These are phyloP conservation scores for Callorhinus ursinus DNA, from an alignment of 2,113 vertebrate species.

Conservation along the genomic window DNA sequence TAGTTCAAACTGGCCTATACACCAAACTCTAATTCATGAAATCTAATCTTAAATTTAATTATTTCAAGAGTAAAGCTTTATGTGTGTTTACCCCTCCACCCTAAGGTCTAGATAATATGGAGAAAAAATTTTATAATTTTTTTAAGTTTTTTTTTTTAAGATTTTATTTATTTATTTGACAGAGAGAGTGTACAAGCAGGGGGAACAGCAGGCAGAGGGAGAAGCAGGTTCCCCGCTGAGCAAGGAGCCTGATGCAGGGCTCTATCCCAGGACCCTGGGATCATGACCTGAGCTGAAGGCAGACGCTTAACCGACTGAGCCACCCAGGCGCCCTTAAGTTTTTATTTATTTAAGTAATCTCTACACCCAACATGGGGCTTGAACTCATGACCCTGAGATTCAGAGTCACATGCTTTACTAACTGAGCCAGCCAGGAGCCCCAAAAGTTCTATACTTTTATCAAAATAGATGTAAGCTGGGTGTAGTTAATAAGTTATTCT, in stretches of 20 bases:
- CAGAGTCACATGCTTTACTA: neutral
- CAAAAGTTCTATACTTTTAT: neutral
- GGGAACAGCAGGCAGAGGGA: no score
- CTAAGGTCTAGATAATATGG: neutral
- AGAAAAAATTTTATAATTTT: neutral
- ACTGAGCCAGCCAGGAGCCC: neutral
- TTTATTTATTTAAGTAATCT: neutral
- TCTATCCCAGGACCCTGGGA: no score
- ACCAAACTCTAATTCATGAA: neutral
- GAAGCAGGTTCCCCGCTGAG: no score
- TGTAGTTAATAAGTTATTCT: conserved; percentile 13
- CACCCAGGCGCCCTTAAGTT: neutral
- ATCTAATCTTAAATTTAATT: neutral
- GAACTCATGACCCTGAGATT: neutral
- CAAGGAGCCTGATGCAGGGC: no score
- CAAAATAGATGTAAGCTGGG: neutral
- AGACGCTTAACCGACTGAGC: no score
- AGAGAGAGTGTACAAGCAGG: no score
- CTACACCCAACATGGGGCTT: neutral
- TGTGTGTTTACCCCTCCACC: neutral
- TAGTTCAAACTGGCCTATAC: neutral
- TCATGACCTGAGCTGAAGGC: no score
- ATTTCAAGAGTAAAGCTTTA: neutral
- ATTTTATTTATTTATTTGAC: neutral
- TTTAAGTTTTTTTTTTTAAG: neutral